These are phyloP conservation scores for Periphyllus acericola DNA, from an alignment of 2,888 invertebrate genomes.

Conservation along the genomic window DNA sequence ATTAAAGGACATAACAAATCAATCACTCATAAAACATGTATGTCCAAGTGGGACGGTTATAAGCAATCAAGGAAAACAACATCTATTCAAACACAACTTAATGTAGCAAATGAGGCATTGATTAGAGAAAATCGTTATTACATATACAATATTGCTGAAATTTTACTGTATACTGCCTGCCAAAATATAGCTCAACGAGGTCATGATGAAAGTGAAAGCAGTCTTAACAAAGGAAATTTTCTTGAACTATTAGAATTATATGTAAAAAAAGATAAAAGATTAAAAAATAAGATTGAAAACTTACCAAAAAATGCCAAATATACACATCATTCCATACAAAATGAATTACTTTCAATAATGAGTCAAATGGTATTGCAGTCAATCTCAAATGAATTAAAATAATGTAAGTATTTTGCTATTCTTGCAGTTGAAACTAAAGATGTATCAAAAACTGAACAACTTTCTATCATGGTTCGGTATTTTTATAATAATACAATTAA, in stretches of 20 bases:
- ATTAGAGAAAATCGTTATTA: slow-evolving; percentile 48
- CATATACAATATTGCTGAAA: slow-evolving; percentile 19
- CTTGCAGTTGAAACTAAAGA: slow-evolving; percentile 46
- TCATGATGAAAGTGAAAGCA: slow-evolving; percentile 25
- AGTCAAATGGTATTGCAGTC: slow-evolving; percentile 10
- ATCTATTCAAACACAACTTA: neutral
- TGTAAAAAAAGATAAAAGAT: slow-evolving; percentile 23
- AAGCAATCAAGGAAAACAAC: neutral
- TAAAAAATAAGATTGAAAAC: slow-evolving; percentile 33
- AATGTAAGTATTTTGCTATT: slow-evolving; percentile 31
- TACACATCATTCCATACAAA: slow-evolving; percentile 19
- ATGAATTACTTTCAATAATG: slow-evolving; percentile 34
- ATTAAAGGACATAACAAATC: slow-evolving; percentile 15
- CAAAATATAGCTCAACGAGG: slow-evolving; percentile 43
- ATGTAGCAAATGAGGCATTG: neutral
- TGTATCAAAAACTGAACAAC: slow-evolving; percentile 40
- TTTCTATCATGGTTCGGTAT: slow-evolving; percentile 44
- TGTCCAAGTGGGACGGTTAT: slow-evolving; percentile 7
- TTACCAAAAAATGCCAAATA: slow-evolving; percentile 42
- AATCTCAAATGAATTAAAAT: slow-evolving; percentile 22
- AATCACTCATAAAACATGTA: slow-evolving; percentile 5
- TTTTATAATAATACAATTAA: slow-evolving; percentile 25
- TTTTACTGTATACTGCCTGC: slow-evolving; percentile 37
- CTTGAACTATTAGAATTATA: slow-evolving; percentile 25
- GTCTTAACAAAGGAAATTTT: slow-evolving; percentile 37